Conservation (phyloP, 2,113 vertebrate species). For the Chionis minor region DNA sequence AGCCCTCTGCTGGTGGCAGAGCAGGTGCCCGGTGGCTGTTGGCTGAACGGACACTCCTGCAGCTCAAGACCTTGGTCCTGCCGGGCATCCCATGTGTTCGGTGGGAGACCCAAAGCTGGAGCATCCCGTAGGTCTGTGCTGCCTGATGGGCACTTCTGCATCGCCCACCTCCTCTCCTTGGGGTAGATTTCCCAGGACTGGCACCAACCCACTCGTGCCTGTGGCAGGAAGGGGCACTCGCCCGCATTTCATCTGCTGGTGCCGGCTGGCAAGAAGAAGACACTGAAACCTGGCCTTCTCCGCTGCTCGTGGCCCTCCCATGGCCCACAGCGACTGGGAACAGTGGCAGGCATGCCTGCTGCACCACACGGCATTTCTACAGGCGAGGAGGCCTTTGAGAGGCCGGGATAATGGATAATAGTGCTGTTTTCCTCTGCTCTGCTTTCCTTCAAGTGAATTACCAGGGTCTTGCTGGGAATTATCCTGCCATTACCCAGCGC, state of each 20-base stretch:
- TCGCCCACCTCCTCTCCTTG: accelerated
- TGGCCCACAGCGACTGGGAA: background rate
- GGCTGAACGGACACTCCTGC: background rate
- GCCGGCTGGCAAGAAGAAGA: background rate
- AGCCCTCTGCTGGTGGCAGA: background rate
- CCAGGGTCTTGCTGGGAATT: slow-evolving; percentile 63
- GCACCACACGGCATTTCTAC: background rate
- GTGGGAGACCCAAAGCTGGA: background rate
- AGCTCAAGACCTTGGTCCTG: background rate
- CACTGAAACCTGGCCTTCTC: background rate
- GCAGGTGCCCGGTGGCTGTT: background rate
- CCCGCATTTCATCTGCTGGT: background rate
- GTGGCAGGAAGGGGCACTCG: accelerated
- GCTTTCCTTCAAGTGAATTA: slow-evolving; percentile 72
- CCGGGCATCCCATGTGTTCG: accelerated
- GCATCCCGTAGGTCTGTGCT: background rate
- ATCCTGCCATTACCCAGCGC: slow-evolving; percentile 63
- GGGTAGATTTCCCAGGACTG: background rate
- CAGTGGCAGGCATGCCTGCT: background rate
- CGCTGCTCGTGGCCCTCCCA: background rate
- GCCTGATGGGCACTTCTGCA: background rate
- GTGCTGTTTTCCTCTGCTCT: slow-evolving; percentile 65
- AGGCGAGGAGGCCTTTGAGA: slow-evolving; percentile 42
- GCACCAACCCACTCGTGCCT: background rate
- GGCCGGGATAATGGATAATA: slow-evolving; percentile 61